Evolutionary conservation across 1,140 invertebrate genomes (phyloP), one percentile per base, ranked within the genome.

Genomic region (Drosophila subpulchrella): DNA sequence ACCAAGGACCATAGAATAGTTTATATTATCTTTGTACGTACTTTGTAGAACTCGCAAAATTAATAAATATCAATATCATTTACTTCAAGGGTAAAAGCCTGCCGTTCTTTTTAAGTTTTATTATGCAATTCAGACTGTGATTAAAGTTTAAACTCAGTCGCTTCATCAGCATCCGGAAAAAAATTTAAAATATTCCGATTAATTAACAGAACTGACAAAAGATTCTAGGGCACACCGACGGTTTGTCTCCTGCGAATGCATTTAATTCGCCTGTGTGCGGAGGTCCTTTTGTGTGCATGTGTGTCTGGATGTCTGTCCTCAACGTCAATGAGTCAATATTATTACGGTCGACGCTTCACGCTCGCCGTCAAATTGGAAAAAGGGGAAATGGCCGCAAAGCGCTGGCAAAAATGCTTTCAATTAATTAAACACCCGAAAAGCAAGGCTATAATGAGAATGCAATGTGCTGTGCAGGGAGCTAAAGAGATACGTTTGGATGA

Each of bases 341-440:
- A 86, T 82, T 82, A 73, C 46, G 75, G 55, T 61, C 30, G 60
- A 59, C 48, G 57, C 36, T 30, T 54, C 27, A 4, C 39, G 36
- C 42, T 46, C n/a, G n/a, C 41, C 36, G 50, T 34, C 67, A 78
- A 75, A 54, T n/a, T 8, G 53, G 38, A 32, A 47, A 54, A 53
- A 63, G 32, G 62, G 13, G 46, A 54, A 48, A 53, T 50, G 51
- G 66, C 81, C 81, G 59, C 80, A 83, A 86, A 86, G 54, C 68
- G 74, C 62, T 61, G 79, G 83, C 66, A 80, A 77, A 86, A 88
- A 89, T 88, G 83, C 73, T 88, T 83, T 89, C 84, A 88, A 88
- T 88, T 88, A 88, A 88, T 88, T 88, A 88, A 88, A 89, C 83
- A 89, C 83, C 79, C 75, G 61, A 88, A 68, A 80, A 75, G 70